Evolutionary conservation across 1,140 invertebrate genomes (phyloP).

Genomic region (Heterodera carotae): DNA sequence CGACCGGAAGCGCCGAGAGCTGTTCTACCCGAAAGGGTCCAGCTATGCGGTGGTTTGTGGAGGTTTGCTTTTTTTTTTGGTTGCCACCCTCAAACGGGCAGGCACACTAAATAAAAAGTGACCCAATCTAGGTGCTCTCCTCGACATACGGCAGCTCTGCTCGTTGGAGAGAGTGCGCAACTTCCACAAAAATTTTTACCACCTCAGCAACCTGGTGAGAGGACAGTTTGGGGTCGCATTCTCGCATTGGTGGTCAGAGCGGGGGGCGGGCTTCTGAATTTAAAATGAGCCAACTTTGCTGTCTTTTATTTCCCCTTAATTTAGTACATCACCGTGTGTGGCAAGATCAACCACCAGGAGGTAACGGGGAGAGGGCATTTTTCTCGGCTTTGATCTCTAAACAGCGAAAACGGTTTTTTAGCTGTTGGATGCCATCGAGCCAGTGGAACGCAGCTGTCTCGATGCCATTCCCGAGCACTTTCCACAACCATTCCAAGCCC

Average conservation of each 20-base stretch:
- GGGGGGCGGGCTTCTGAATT: too few relatives aligned
- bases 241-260: too few relatives aligned
- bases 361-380: conserved; percentile 21
- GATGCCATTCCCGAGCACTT: conserved; percentile 70
- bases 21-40: conserved; percentile 46
- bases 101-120: too few relatives aligned
- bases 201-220: conserved; percentile 85
- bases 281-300: conserved; percentile 75
- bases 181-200: conserved; percentile 83
- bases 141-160: conserved; percentile 80
- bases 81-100: too few relatives aligned
- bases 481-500: conserved; percentile 68
- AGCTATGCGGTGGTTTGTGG: conserved; percentile 75
- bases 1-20: conserved; percentile 38
- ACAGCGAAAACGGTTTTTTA: not conserved
- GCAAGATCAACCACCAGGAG: conserved; percentile 74
- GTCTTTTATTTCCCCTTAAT: too few relatives aligned
- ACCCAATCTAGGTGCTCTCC: conserved; percentile 78
- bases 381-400: too few relatives aligned
- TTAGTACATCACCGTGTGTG: conserved; percentile 77
- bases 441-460: conserved; percentile 70
- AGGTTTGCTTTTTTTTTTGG: too few relatives aligned
- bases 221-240: too few relatives aligned
- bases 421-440: conserved; percentile 67
- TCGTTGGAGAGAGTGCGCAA: conserved; percentile 78